These are phyloP conservation scores for Cochlearius cochlearius DNA, from an alignment of 2,113 vertebrate species.

Conservation along the genomic window DNA sequence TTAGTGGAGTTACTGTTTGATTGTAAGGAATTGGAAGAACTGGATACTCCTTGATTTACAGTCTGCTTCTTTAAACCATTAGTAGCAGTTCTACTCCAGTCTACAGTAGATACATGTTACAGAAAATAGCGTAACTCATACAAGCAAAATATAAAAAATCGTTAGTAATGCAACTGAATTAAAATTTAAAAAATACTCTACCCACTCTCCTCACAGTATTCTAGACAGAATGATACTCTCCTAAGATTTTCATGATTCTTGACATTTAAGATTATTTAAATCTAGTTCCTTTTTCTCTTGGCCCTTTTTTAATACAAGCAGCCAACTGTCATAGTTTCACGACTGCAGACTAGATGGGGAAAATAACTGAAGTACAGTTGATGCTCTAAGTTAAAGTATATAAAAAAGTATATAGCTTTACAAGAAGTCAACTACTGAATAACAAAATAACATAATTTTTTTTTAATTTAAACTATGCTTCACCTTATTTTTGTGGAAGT, in stretches of 20 bases:
- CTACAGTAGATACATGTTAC: conserved; percentile 65
- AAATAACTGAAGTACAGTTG: not conserved
- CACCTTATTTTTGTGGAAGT: not conserved
- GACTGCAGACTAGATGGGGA: not conserved
- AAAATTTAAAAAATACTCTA: conserved; percentile 9
- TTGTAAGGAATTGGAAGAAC: conserved; percentile 82
- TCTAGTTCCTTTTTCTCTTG: not conserved
- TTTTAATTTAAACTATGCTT: not conserved
- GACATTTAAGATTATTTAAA: not conserved
- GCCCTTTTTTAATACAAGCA: not conserved
- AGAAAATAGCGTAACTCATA: conserved; percentile 50
- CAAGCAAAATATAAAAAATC: conserved; percentile 40
- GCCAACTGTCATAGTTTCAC: not conserved
- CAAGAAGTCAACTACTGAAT: not conserved
- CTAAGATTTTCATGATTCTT: not conserved
- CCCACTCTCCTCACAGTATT: not conserved
- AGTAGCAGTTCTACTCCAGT: conserved; percentile 83
- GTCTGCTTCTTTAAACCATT: conserved; percentile 83
- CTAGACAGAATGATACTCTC: not conserved
- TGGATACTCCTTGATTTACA: conserved; percentile 81
- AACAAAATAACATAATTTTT: not conserved
- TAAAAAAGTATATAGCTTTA: not conserved
- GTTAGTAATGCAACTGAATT: conserved; percentile 3
- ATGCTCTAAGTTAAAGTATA: not conserved
- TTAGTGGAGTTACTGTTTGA: conserved; percentile 82